Evolutionary conservation across 1,140 invertebrate species (phyloP).

Genomic region (Drosophila suzukii): DNA sequence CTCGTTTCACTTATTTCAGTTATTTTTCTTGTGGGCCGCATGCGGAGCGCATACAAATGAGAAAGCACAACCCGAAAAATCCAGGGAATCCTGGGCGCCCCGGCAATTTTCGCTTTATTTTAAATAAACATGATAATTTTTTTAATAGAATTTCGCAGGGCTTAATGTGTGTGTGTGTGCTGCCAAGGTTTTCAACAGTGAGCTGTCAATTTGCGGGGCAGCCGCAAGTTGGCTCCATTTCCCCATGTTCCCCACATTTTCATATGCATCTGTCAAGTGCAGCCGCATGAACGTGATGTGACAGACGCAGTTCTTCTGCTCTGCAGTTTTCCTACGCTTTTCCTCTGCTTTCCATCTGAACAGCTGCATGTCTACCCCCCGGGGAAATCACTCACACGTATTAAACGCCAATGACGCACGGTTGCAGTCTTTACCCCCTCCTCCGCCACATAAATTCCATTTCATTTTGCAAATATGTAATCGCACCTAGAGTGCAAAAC

Average conservation of each 20-base stretch:
- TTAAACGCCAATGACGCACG: constrained; percentile 32
- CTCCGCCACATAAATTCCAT: constrained; percentile 61
- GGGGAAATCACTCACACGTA: constrained; percentile 66
- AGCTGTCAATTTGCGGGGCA: constrained; percentile 49
- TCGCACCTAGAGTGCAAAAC: constrained; percentile 62
- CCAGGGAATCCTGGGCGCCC: not conserved
- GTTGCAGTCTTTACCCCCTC: too few species aligned
- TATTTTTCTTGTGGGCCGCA: constrained; percentile 65
- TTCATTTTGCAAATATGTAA: constrained; percentile 79
- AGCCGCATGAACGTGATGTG: constrained; percentile 38
- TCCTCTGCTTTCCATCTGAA: not conserved
- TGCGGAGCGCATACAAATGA: constrained; percentile 72
- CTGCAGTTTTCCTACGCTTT: constrained; percentile 18
- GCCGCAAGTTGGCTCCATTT: constrained; percentile 48
- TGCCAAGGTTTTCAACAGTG: not conserved
- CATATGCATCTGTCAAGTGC: constrained; percentile 43
- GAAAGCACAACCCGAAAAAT: not conserved
- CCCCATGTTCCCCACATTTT: constrained; percentile 11
- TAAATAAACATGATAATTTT: constrained; percentile 75
- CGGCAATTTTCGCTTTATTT: constrained; percentile 54
- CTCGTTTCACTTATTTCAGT: constrained; percentile 67
- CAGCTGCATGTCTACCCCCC: constrained; percentile 24
- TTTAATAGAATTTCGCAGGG: constrained; percentile 62
- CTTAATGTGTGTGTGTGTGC: constrained; percentile 15
- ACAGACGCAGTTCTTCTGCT: constrained; percentile 9